These are phyloP conservation scores for Calephelis nemesis DNA, from an alignment of 1,140 invertebrate genomes.

Conservation along the genomic window DNA sequence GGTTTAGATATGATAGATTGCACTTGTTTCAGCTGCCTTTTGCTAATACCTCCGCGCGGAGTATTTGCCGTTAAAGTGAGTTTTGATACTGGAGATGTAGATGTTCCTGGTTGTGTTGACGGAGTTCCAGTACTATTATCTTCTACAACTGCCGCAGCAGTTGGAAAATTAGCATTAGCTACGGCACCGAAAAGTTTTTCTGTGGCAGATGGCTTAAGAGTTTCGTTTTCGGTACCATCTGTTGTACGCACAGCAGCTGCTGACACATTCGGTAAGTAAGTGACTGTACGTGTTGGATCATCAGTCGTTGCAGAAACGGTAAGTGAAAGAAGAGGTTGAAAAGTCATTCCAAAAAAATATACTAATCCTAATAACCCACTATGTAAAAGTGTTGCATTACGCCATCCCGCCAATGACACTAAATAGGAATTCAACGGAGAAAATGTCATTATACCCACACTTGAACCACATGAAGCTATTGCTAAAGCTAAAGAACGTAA, in stretches of 20 bases:
- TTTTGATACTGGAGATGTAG: constrained; percentile 49
- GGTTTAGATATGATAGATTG: constrained; percentile 60
- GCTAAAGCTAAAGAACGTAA: constrained; percentile 88
- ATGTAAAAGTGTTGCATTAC: constrained; percentile 85
- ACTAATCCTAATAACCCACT: constrained; percentile 77
- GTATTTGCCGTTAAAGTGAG: constrained; percentile 51
- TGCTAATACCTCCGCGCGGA: constrained; percentile 55
- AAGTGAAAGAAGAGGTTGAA: constrained; percentile 55
- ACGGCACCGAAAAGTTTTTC: constrained; percentile 63
- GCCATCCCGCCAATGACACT: constrained; percentile 86
- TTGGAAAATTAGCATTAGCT: constrained; percentile 65
- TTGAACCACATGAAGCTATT: constrained; percentile 89
- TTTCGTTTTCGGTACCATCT: constrained; percentile 38
- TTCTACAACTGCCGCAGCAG: constrained; percentile 58
- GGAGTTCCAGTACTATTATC: constrained; percentile 29
- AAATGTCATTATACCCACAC: constrained; percentile 86
- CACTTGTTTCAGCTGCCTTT: constrained; percentile 63
- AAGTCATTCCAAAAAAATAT: constrained; percentile 61
- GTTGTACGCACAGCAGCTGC: constrained; percentile 35
- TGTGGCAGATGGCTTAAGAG: constrained; percentile 44
- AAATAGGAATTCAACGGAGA: constrained; percentile 84
- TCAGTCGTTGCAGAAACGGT: constrained; percentile 54
- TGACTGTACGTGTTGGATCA: constrained; percentile 62
- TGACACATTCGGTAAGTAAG: constrained; percentile 66
- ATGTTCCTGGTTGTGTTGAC: constrained; percentile 47